Evolutionary conservation across 2,888 invertebrate genomes (phyloP).

Genomic region (Tenthredo livida): DNA sequence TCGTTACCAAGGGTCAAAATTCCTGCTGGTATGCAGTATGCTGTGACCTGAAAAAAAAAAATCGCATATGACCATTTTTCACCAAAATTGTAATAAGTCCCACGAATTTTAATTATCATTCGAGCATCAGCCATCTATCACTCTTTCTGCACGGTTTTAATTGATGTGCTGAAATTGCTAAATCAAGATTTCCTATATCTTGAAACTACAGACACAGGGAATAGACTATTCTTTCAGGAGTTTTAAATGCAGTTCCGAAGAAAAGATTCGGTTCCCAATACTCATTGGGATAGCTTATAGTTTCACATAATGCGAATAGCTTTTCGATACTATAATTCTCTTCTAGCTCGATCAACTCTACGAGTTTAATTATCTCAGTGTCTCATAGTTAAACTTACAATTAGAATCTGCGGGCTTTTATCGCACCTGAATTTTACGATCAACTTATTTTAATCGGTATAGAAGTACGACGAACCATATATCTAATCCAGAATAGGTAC

Average conservation of each 20-base stretch:
- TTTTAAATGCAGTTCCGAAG: background rate
- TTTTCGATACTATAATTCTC: background rate
- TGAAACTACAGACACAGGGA: no score
- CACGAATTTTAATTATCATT: background rate
- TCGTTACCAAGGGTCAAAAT: conserved; percentile 81
- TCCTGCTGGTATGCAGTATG: conserved; percentile 61
- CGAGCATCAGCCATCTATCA: no score
- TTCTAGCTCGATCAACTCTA: background rate
- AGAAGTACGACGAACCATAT: background rate
- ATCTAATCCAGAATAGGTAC: background rate
- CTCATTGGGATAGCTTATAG: background rate
- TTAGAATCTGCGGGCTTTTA: background rate
- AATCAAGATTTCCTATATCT: no score
- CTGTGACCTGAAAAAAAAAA: conserved; percentile 60
- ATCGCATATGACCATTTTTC: background rate
- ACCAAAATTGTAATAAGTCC: background rate
- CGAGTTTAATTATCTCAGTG: background rate
- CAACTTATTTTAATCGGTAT: background rate
- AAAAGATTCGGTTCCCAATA: background rate
- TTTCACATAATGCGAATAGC: background rate
- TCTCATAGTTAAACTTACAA: background rate
- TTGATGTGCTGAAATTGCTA: no score
- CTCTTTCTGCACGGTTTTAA: background rate
- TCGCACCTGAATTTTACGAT: background rate
- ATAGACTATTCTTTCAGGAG: background rate